Base-by-base conservation (phyloP, 2,113 vertebrate genomes). In the Psammodynastes pulverulentus region DNA sequence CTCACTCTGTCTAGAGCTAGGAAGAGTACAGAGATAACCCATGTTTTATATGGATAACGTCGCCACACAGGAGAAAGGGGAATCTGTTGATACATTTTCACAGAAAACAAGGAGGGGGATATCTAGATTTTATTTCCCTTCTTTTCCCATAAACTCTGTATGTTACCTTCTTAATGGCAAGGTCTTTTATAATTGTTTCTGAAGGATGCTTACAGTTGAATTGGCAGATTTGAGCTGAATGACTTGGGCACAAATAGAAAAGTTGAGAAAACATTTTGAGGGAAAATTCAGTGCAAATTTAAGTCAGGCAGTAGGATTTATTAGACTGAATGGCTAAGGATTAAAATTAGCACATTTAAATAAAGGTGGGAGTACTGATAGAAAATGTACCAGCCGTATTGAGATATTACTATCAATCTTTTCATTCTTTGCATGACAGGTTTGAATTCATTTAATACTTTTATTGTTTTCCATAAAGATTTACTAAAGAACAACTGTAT, bases 371-470 rank as follows among this genome's bases (percentile, higher is more conserved):
- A 46, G 62, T 90, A 94, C 85, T 79, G 0, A 92, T 29, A 94
- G 89, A 93, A 85, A n/a, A 56, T 94, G 15, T 9, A 85, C 23
- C 45, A 4, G 19, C 26, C 48, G 8, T 49, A 4, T 52, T 93
- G 12, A 91, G 19, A 26, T 62, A 0, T 89, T 23, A 84, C 0
- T 89, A 91, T 67, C 95, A 86, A 95, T 53, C 1, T 51, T 2
- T 84, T 89, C 72, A 26, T 90, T 49, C 58, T 45, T 95, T 92
- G 62, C 9, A n/a, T 45, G 84, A 90, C 26, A 29, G 84, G 95
- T 84, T n/a, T 67, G 93, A 89, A 26, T 21, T 84, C 0, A 95
- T 84, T 95, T 90, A 84, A 91, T 58, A 95, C 87, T 86, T 79
- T 1, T 43, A 84, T 43, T 12, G 53, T 54, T 56, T 56, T 24